Conservation (phyloP, 1,140 invertebrate species). For the Drosophila nebulosa region DNA sequence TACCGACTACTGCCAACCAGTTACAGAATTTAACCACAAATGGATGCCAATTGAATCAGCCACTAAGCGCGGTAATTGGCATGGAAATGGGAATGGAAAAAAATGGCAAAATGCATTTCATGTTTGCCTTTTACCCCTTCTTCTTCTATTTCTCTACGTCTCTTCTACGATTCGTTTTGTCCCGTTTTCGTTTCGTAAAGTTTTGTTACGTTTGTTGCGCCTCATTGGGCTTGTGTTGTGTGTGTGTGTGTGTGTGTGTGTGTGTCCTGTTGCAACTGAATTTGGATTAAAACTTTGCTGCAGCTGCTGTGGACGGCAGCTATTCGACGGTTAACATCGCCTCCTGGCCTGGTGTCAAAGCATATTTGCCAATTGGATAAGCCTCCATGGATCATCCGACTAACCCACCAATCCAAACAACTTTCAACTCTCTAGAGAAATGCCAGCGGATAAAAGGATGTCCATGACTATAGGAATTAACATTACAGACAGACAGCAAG, state of each 20-base stretch:
- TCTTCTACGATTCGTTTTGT: too few relatives aligned
- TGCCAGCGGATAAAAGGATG: constrained; percentile 7
- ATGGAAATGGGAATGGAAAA: constrained; percentile 12
- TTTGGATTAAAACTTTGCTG: constrained; percentile 29
- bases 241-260: background rate
- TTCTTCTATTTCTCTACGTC: too few relatives aligned
- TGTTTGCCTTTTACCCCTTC: background rate
- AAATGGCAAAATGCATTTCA: background rate
- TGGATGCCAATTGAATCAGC: constrained; percentile 22
- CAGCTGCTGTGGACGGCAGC: background rate
- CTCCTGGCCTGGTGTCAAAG: constrained; percentile 28
- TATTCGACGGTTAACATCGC: constrained; percentile 1
- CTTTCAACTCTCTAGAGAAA: constrained; percentile 7
- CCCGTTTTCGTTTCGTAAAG: too few relatives aligned
- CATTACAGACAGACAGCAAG: background rate
- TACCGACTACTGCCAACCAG: background rate
- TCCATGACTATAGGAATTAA: background rate
- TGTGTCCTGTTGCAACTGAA: constrained; percentile 37
- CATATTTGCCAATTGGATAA: constrained; percentile 52
- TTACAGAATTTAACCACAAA: constrained; percentile 11
- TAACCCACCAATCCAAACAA: background rate
- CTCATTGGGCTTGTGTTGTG: constrained; percentile 24
- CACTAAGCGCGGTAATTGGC: constrained; percentile 34
- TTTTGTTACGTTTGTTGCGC: constrained; percentile 17
- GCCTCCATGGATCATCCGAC: constrained; percentile 15